Evolutionary conservation across 2,888 invertebrate genomes (phyloP), one percentile per base, ranked within the genome.

Genomic region (Aelia acuminata): DNA sequence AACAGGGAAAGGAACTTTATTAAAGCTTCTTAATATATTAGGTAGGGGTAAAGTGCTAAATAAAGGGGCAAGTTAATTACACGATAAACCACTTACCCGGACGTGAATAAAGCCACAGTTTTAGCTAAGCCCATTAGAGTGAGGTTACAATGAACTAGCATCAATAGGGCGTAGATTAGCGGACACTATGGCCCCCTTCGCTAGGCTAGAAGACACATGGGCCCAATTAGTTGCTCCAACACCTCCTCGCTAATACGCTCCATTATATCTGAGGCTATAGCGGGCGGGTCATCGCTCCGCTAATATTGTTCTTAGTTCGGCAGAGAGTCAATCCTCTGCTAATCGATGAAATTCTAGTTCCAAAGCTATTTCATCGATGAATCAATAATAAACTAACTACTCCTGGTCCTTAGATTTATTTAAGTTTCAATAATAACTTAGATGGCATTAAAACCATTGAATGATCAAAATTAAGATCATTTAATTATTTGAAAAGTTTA

Each of bases 151-250:
- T 39, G 75, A 75, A 39, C 75, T 75, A 35, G 75, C 39, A 15
- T 75, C 75, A 39, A 75, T 75, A 75, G 35, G 22, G 75, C 39
- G 75, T 75, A 75, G 57, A 57, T 57, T 57, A 57, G 57, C 57
- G 26, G 57, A 20, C 26, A 26, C 26, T 53, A 26, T 13, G 26
- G 57, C 26, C 57, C 57, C 57, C 49, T 49, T 49, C 49, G 49
- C 13, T 3, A 49, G 49, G 49, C 49, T 26, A 57, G 26, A 26
- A 57, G 26, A 57, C 57, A 57, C 57, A 57, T 57, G 57, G 57
- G 26, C 57, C 57, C 57, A 57, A 57, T 57, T 57, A 57, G 57
- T 57, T 57, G 15, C 15, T 26, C 57, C 57, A 57, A 57, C 57
- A 57, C 57, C 57, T 57, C 26, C 4, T 26, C 11, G 57, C 26